Evolutionary conservation across 2,888 invertebrate species (phyloP), one percentile per base, ranked within the genome.

Genomic region (Gerris lacustris): DNA sequence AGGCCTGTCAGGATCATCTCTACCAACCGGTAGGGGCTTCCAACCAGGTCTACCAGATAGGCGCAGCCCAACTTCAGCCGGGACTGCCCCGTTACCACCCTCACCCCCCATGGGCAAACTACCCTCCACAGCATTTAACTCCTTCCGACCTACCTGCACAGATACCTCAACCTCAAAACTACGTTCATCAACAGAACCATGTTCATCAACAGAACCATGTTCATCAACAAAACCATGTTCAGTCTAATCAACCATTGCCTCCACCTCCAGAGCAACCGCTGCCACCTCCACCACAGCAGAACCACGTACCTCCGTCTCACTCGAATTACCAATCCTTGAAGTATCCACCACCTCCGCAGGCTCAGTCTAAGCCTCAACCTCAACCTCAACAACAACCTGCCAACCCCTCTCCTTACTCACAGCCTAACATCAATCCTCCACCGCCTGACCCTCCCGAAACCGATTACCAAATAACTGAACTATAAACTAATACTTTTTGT

Each of bases 1-100:
- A n/a, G 73, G 70, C n/a, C 44, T 66, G 31, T 45, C 69, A 6
- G 71, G 73, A 31, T n/a, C 66, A 15, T 15, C 55, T 55, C 9
- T 55, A 55, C 55, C 55, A 55, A 55, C 55, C 55, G 9, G 15
- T 55, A 55, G 55, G 55, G 15, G 9, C 55, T 1, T 31, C 31
- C 31, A 31, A 31, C 31, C 55, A 55, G 55, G 55, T 55, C 55
- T 55, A 55, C 55, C 55, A 55, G 55, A 55, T 55, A 55, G 55
- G 55, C 9, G 55, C 55, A 11, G 55, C 55, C 55, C 6, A 67
- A 67, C 6, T 70, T 44, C 67, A 67, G 44, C 5, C 44, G 70
- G n/a, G 73, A 73, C n/a, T 45, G 64, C 45, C 55, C 70, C 18
- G 71, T 70, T 44, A 9, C 63, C 43, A 55, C 9, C 55, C 55